phyloP scores from a whole-genome alignment of 2,797 vertebrate species.

The Octomys mimax region DNA sequence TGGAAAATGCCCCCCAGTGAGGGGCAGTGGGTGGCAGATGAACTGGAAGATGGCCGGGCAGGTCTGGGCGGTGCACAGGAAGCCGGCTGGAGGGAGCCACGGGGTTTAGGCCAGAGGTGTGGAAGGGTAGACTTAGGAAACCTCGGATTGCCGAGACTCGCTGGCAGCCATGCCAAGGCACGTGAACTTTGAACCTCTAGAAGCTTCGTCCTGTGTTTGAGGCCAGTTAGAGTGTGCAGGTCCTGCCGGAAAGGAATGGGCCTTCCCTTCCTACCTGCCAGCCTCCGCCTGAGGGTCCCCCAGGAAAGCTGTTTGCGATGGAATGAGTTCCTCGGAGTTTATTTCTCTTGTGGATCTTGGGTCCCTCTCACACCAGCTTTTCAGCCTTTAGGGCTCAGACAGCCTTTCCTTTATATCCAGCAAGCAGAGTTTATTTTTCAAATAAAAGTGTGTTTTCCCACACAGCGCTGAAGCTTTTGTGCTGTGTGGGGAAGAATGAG shows the following conservation, averaged over 20 bases:
- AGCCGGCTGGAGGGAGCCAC: fast-evolving
- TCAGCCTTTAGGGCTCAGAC: neutral
- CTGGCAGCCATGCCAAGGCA: fast-evolving
- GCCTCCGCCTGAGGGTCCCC: neutral
- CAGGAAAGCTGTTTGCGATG: neutral
- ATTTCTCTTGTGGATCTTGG: constrained; percentile 36
- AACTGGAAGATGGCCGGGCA: neutral
- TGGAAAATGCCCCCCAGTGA: neutral
- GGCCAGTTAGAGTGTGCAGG: fast-evolving
- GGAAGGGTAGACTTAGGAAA: no score
- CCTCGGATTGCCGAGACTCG: neutral
- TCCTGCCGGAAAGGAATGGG: neutral
- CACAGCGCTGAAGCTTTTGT: constrained; percentile 32
- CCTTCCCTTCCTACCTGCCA: fast-evolving
- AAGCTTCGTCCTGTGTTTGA: neutral
- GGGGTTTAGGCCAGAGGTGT: neutral
- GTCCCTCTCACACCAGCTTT: neutral
- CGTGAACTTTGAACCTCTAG: neutral
- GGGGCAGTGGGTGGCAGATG: neutral
- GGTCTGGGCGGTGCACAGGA: neutral
- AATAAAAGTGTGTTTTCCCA: constrained; percentile 71
- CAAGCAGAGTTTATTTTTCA: constrained; percentile 70
- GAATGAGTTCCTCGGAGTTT: neutral
- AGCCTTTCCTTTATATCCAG: constrained; percentile 54
- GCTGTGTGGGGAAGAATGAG: constrained; percentile 1